Percentiles rank a stretch among this genome's conserved stretches.
These are phyloP conservation scores for Brachyhypopomus occidentalis DNA, from an alignment of 2,113 vertebrate species.

Conservation along the genomic window DNA sequence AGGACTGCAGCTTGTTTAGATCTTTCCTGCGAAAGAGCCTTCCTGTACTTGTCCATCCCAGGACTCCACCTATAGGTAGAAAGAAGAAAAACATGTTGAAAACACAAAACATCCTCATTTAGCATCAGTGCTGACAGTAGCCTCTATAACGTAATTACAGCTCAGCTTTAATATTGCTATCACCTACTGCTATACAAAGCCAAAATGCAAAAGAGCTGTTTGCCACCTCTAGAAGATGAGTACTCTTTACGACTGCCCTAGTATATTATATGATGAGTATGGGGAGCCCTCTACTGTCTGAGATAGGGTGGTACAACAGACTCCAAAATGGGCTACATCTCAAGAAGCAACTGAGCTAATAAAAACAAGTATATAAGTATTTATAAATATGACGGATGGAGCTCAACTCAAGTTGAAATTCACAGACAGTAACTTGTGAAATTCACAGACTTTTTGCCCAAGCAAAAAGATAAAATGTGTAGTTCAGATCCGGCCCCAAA, in stretches of 20 bases:
- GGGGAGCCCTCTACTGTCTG: conserved; percentile 2
- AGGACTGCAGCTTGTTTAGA: conserved; percentile 58
- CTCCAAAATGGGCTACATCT: not conserved
- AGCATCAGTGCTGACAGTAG: not conserved
- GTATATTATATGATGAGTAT: not conserved
- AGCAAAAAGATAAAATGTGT: too few relatives aligned
- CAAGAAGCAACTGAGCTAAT: not conserved
- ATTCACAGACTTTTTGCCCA: too few relatives aligned
- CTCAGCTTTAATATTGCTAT: not conserved
- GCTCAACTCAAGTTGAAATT: too few relatives aligned
- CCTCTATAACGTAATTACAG: not conserved
- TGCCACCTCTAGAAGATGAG: not conserved
- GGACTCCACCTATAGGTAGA: conserved; percentile 66
- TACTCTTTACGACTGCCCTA: too few relatives aligned
- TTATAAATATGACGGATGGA: too few relatives aligned
- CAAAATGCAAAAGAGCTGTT: too few relatives aligned
- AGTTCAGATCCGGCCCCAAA: too few relatives aligned
- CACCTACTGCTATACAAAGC: not conserved
- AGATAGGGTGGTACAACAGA: not conserved
- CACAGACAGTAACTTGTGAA: too few relatives aligned
- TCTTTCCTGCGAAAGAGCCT: conserved; percentile 74
- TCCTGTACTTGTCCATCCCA: conserved; percentile 76
- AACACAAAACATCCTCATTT: not conserved
- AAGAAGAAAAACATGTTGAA: not conserved
- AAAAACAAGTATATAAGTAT: too few relatives aligned